Percentiles rank a stretch among this genome's conserved stretches.
Conservation (phyloP, 1,140 invertebrate genomes). For the Heliconius melpomene region DNA sequence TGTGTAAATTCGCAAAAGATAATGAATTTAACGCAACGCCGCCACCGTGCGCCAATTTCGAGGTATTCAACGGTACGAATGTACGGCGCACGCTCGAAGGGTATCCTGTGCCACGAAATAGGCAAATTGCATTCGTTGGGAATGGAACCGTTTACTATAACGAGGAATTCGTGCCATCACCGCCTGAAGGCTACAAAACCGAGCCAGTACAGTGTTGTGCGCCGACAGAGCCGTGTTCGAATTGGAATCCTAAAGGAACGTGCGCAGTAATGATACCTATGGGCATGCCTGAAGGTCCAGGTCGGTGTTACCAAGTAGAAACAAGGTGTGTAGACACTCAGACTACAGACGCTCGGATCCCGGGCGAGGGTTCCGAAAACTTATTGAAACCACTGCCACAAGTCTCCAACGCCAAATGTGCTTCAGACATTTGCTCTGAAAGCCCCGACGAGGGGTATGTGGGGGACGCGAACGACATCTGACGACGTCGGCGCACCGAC, state of each 20-base stretch:
- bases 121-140: slow-evolving; percentile 71
- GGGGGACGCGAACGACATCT: slow-evolving; percentile 86
- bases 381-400: slow-evolving; percentile 72
- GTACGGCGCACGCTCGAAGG: slow-evolving; percentile 90
- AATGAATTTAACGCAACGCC: slow-evolving; percentile 71
- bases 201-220: slow-evolving; percentile 73
- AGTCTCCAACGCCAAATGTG: slow-evolving; percentile 75
- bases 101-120: slow-evolving; percentile 83
- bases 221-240: slow-evolving; percentile 59
- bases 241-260: slow-evolving; percentile 73
- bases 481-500: slow-evolving; percentile 82
- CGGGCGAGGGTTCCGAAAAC: slow-evolving; percentile 64
- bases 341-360: slow-evolving; percentile 76
- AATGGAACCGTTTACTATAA: slow-evolving; percentile 78
- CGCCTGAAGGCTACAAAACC: slow-evolving; percentile 85
- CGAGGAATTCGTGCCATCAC: slow-evolving; percentile 86
- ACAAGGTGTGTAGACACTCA: slow-evolving; percentile 82
- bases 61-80: slow-evolving; percentile 81
- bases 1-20: slow-evolving; percentile 81
- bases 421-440: slow-evolving; percentile 86
- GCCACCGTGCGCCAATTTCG: slow-evolving; percentile 65
- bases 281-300: slow-evolving; percentile 62
- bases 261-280: slow-evolving; percentile 74
- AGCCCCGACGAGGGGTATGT: slow-evolving; percentile 94
- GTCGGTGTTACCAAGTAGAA: slow-evolving; percentile 70